Conservation (phyloP, 2,113 vertebrate species). For the Tachycineta bicolor region DNA sequence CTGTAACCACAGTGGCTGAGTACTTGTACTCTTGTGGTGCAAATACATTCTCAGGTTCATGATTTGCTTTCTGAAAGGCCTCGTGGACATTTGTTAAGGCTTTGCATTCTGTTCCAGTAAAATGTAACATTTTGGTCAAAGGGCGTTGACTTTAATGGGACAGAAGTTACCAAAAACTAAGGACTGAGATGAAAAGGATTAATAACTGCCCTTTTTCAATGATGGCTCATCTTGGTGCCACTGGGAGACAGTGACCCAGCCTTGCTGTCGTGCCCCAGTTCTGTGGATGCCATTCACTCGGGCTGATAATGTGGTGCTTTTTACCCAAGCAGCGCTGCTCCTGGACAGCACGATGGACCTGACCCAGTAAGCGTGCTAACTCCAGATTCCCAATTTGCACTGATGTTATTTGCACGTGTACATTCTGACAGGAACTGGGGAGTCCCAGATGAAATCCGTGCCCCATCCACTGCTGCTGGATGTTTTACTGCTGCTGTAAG, state of each 20-base stretch:
- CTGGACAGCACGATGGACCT: neutral
- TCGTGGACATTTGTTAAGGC: neutral
- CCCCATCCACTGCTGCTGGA: neutral
- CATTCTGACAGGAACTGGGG: neutral
- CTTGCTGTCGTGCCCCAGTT: neutral
- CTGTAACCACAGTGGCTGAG: neutral
- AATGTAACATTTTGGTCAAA: neutral
- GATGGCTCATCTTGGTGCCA: neutral
- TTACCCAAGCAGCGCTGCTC: neutral
- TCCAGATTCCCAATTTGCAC: neutral
- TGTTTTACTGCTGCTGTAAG: neutral
- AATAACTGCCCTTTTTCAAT: neutral
- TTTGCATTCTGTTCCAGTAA: neutral
- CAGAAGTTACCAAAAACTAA: neutral
- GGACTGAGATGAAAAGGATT: neutral
- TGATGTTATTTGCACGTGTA: neutral
- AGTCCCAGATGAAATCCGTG: neutral
- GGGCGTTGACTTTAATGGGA: neutral
- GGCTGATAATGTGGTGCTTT: neutral
- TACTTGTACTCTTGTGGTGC: neutral
- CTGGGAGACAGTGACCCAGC: accelerated
- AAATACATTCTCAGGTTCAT: neutral
- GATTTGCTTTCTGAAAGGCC: neutral
- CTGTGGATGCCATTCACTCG: neutral
- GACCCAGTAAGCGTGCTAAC: neutral